Evolutionary conservation across 2,113 vertebrate species (phyloP), one percentile per base, ranked within the genome.

Genomic region (Odontophorus gujanensis): DNA sequence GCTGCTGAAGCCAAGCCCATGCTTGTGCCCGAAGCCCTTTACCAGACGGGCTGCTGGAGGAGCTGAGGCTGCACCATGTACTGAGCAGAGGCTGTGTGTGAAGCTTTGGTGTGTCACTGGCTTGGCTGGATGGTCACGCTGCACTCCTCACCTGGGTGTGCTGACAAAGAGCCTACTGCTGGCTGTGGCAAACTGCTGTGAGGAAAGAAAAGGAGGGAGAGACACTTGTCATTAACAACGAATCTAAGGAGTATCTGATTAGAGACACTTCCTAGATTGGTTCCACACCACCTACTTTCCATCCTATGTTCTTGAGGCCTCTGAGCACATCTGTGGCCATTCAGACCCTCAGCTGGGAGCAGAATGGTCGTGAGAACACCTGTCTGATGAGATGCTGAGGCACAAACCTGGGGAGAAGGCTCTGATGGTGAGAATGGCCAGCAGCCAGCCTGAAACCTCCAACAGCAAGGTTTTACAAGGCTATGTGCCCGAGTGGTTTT

Each of bases 381-480:
- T 43, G 15, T 63, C 77, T 48, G 74, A 10, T 16, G 62, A 40
- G 34, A 6, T 59, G 61, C 32, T 42, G 11, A 22, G 38, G 10
- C 14, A 6, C 13, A 45, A 50, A 66, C 5, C 30, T n/a, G 42
- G 57, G 32, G 17, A 8, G 38, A 14, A 61, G 36, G 47, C 3
- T 50, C 25, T 55, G 55, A 9, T 7, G 10, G 45, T 17, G 26
- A 83, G 43, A 5, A 38, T 16, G 42, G 25, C n/a, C 45, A 45
- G 25, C 71, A 72, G 34, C 15, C 25, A 6, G 3, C 11, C 30
- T 3, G 5, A 57, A 81, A 68, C 32, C 20, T 43, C 13, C 17
- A 45, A 2, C 16, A 25, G 7, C 0, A 0, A 72, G 48, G 14
- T 68, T 90, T 82, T 47, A 38, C 13, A 14, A 50, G 30, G 32